Conservation (phyloP, 1,140 invertebrate species). For the Caenorhabditis briggsae region DNA sequence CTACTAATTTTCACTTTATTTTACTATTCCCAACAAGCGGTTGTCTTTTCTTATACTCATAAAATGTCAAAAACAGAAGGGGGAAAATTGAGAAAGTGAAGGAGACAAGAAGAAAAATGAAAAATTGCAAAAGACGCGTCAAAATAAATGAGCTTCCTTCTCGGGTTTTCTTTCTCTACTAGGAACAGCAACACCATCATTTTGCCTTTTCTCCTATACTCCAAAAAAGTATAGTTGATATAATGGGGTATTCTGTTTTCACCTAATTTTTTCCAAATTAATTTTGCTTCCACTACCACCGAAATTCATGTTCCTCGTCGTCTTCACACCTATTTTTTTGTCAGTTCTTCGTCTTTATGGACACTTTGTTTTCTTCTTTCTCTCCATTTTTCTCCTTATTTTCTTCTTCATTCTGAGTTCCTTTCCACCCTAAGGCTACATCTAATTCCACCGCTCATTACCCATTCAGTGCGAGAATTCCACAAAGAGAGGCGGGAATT, state of each 20-base stretch:
- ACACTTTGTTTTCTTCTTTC: too few species aligned
- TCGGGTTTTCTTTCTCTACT: slow-evolving; percentile 10
- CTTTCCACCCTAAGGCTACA: slow-evolving; percentile 12
- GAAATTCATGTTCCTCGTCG: not conserved
- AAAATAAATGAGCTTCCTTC: slow-evolving; percentile 44
- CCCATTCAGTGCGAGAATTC: slow-evolving; percentile 51
- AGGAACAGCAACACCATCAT: slow-evolving; percentile 39
- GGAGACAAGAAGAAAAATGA: slow-evolving; percentile 36
- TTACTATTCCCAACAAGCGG: not conserved
- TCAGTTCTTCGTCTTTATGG: not conserved
- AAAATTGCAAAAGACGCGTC: slow-evolving; percentile 49
- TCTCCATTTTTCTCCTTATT: not conserved
- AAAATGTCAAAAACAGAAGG: slow-evolving; percentile 11
- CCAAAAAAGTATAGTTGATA: not conserved
- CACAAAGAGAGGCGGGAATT: slow-evolving; percentile 1
- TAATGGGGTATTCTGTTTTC: not conserved
- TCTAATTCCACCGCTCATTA: slow-evolving; percentile 48
- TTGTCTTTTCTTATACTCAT: not conserved
- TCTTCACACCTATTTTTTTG: slow-evolving; percentile 4
- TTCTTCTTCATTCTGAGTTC: not conserved
- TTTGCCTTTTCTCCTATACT: not conserved
- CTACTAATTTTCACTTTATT: not conserved
- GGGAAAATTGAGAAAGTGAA: not conserved
- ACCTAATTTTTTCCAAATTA: not conserved
- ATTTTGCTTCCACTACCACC: not conserved